A percentile compares a stretch with the other conserved stretches of the same genome.
These are phyloP conservation scores for Toxotes lorentzi DNA, from an alignment of 2,797 vertebrate genomes.

Conservation along the genomic window DNA sequence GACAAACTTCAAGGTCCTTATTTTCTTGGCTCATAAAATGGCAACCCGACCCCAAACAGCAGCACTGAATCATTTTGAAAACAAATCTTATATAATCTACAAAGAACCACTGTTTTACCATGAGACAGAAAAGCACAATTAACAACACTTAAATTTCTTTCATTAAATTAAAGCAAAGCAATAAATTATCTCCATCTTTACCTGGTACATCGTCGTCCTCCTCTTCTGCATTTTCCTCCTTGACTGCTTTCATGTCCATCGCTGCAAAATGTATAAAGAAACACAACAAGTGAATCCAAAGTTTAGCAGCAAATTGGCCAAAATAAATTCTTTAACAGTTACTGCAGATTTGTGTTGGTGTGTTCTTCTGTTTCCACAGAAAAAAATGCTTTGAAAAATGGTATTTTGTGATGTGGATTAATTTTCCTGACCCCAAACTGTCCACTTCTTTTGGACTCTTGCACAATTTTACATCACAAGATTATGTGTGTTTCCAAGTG, in stretches of 20 bases:
- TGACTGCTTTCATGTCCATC: slow-evolving; percentile 95
- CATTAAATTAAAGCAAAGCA: not conserved
- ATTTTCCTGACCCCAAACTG: not conserved
- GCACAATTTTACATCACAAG: not conserved
- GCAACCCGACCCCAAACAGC: not conserved
- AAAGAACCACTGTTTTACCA: not conserved
- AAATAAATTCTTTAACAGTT: not conserved
- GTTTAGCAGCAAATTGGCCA: not conserved
- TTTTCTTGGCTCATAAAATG: not conserved
- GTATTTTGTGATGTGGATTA: not conserved
- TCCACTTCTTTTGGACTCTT: not conserved
- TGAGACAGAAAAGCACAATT: not conserved
- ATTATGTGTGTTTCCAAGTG: slow-evolving; percentile 14
- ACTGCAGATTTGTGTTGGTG: not conserved
- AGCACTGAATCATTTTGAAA: not conserved
- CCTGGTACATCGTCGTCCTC: slow-evolving; percentile 97
- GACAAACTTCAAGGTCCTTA: not conserved
- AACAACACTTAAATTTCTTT: not conserved
- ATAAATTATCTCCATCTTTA: slow-evolving; percentile 65
- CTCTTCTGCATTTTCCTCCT: slow-evolving; percentile 94
- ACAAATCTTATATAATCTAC: not conserved
- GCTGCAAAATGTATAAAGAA: slow-evolving; percentile 79
- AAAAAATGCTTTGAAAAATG: not conserved
- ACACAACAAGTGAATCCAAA: not conserved
- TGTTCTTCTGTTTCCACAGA: not conserved